Percentiles rank a stretch among this genome's conserved stretches.
Evolutionary conservation across 1,140 invertebrate species (phyloP).

Genomic region (Atopsyche davidsoni): DNA sequence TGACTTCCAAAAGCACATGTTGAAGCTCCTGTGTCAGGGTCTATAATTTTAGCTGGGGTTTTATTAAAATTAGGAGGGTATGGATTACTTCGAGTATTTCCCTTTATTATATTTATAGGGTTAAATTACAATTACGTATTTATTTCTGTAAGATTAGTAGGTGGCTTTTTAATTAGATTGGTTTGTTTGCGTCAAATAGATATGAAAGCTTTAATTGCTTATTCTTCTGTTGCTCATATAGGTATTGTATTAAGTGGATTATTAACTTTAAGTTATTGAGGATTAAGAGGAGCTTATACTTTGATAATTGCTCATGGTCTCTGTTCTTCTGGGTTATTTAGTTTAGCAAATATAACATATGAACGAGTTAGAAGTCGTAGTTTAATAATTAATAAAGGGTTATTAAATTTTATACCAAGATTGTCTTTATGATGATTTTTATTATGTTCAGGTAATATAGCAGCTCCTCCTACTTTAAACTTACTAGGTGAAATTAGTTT

Average conservation of each 20-base stretch:
- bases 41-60: conserved; percentile 65
- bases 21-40: conserved; percentile 61
- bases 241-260: conserved; percentile 46
- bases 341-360: conserved; percentile 60
- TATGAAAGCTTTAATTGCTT: conserved; percentile 58
- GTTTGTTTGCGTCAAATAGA: conserved; percentile 55
- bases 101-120: conserved; percentile 39
- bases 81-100: conserved; percentile 52
- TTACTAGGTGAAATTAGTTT: conserved; percentile 53
- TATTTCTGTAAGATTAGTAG: conserved; percentile 50
- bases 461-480: conserved; percentile 43
- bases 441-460: conserved; percentile 47
- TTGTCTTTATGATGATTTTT: conserved; percentile 57
- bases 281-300: conserved; percentile 44
- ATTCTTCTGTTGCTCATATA: conserved; percentile 59
- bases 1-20: conserved; percentile 69
- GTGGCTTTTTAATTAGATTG: conserved; percentile 50
- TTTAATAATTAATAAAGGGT: conserved; percentile 44
- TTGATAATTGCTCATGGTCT: conserved; percentile 62
- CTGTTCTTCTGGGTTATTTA: conserved; percentile 63
- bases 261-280: conserved; percentile 43
- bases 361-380: conserved; percentile 45
- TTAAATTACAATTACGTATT: conserved; percentile 45
- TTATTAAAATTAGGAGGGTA: conserved; percentile 63
- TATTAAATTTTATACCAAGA: conserved; percentile 44